phyloP scores from a whole-genome alignment of 1,140 invertebrate species.

The Reticulitermes speratus region DNA sequence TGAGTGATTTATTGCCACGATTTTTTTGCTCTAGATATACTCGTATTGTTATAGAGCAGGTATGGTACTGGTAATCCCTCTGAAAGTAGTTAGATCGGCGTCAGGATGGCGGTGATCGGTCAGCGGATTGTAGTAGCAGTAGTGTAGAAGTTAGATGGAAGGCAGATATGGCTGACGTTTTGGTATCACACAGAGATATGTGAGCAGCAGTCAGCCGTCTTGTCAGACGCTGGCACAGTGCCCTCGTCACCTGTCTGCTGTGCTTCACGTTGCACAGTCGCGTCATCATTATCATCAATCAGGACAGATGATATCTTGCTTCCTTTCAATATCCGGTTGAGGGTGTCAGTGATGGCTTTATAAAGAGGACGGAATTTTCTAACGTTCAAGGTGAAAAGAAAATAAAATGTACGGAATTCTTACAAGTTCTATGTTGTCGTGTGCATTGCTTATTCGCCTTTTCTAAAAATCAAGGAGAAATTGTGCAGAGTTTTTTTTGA shows the following conservation, averaged over 20 bases:
- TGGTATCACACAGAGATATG: background rate
- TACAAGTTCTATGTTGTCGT: too few species aligned
- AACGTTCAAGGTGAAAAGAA: too few species aligned
- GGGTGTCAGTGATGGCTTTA: too few species aligned
- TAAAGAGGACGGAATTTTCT: too few species aligned
- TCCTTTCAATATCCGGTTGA: too few species aligned
- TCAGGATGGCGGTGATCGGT: slow-evolving; percentile 9
- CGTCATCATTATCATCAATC: background rate
- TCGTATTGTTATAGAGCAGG: background rate
- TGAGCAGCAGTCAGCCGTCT: background rate
- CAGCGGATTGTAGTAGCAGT: background rate
- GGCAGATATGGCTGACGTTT: background rate
- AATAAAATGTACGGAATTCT: too few species aligned
- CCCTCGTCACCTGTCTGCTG: background rate
- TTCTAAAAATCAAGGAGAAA: too few species aligned
- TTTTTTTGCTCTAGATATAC: background rate
- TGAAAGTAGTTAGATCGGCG: background rate
- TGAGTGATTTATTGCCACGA: background rate
- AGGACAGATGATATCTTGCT: background rate
- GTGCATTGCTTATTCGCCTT: too few species aligned
- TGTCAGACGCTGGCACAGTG: background rate
- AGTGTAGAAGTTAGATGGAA: background rate
- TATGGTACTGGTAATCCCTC: background rate
- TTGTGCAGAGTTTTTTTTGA: too few species aligned
- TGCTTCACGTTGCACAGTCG: background rate